Evolutionary conservation across 2,888 invertebrate genomes (phyloP).

Genomic region (Isotomurus palustris): DNA sequence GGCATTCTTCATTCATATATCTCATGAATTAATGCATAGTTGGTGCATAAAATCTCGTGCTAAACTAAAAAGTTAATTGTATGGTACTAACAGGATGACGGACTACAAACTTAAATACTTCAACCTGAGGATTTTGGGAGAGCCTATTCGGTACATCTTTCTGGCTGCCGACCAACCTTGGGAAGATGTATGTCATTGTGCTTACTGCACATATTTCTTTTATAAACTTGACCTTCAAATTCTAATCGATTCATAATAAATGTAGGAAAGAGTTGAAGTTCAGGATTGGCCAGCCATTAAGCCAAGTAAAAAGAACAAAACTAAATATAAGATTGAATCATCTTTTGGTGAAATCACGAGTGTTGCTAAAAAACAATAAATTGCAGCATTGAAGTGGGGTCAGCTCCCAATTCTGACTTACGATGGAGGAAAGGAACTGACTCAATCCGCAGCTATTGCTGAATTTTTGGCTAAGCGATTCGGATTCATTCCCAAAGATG

Average conservation of each 20-base stretch:
- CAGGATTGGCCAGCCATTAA: constrained; percentile 23
- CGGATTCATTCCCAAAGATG: constrained; percentile 56
- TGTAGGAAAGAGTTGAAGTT: constrained; percentile 14
- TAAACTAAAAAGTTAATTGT: no score
- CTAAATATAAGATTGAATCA: no score
- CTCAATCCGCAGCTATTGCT: constrained; percentile 58
- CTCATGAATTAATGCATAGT: no score
- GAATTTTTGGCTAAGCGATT: constrained; percentile 56
- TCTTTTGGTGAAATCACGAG: no score
- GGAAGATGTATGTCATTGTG: no score
- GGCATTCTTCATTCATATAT: no score
- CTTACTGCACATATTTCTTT: no score
- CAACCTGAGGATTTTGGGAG: constrained; percentile 21
- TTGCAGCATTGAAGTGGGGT: constrained; percentile 19
- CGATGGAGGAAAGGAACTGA: constrained; percentile 54
- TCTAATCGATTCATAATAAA: no score
- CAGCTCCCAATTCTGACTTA: constrained; percentile 57
- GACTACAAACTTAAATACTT: constrained; percentile 27
- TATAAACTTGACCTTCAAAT: no score
- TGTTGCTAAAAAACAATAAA: no score
- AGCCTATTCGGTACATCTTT: constrained; percentile 22
- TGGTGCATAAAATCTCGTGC: no score
- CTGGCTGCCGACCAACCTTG: constrained; percentile 19
- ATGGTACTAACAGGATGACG: not conserved
- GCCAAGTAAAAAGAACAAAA: constrained; percentile 12